Percentiles rank a stretch among this genome's conserved stretches.
phyloP scores from a whole-genome alignment of 2,888 invertebrate species.

The Bombyx huttoni region DNA sequence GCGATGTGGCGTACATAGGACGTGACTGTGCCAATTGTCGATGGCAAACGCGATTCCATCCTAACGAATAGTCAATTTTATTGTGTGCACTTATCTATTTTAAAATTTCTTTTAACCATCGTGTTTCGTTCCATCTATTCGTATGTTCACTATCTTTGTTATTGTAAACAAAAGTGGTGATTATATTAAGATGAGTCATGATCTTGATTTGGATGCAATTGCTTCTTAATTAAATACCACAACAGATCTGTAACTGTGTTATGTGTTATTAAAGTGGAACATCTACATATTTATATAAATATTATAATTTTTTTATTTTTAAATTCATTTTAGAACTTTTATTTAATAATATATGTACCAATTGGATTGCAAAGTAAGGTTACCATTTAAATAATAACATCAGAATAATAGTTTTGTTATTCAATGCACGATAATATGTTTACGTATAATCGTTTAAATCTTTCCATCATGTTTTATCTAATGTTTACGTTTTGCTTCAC shows the following conservation, averaged over 20 bases:
- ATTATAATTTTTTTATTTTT: background rate
- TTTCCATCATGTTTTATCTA: background rate
- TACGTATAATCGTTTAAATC: background rate
- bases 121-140: background rate
- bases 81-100: constrained; percentile 9
- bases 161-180: constrained; percentile 44
- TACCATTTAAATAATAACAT: background rate
- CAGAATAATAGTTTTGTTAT: background rate
- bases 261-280: background rate
- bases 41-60: constrained; percentile 26
- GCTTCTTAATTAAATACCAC: constrained; percentile 23
- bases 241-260: background rate
- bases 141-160: constrained; percentile 34
- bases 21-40: constrained; percentile 42
- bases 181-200: constrained; percentile 28
- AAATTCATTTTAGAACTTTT: background rate
- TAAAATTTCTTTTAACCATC: background rate
- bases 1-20: constrained; percentile 17
- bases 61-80: constrained; percentile 21
- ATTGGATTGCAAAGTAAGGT: background rate
- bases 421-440: no score
- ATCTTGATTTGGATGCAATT: constrained; percentile 20
- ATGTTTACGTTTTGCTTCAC: background rate
- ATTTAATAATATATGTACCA: background rate
- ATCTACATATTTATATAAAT: background rate